Evolutionary conservation across 2,113 vertebrate genomes (phyloP), one percentile per base, ranked within the genome.

Genomic region (Calyptommatus sinebrachiatus): DNA sequence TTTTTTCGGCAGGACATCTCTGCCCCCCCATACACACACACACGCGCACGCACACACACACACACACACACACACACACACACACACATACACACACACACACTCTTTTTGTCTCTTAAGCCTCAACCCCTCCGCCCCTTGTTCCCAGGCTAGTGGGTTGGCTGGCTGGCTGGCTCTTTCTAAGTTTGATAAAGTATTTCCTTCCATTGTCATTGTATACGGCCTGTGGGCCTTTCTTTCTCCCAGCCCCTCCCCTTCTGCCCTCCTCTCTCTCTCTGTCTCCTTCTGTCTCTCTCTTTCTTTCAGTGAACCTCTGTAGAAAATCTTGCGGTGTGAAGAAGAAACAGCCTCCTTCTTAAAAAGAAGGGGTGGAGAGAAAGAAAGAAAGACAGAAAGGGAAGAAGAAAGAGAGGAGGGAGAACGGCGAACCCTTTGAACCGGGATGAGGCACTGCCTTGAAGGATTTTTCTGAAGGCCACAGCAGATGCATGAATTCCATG

Each of bases 121-220:
- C 28, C n/a, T 12, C 29, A 50, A 2, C 68, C 35, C n/a, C 7
- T 24, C 70, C 70, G 31, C 79, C 67, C 84, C 73, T 78, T 69
- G 84, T 90, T 92, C 91, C 87, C 91, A 91, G 91, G 91, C 87
- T 88, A 90, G 84, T 84, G 84, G 86, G 87, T 89, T 31, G 41
- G 79, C 63, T 68, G 21, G 21, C 29, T 53, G 50, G 53, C 53
- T 57, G 53, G 53, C 53, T 57, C 76, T 93, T 91, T 92, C 88
- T 86, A 89, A 89, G 90, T 87, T 89, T 91, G 92, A 92, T 93
- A 92, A 91, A 93, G 92, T 89, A 88, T 90, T 93, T 93, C 92
- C 92, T 91, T 87, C 92, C 89, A 93, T 93, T 93, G 91, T 93
- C 90, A 91, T 91, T 89, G 90, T 89, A 92, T 86, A 88, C 91